phyloP scores from a whole-genome alignment of 1,140 invertebrate genomes.

The Paralvinella palmiformis region DNA sequence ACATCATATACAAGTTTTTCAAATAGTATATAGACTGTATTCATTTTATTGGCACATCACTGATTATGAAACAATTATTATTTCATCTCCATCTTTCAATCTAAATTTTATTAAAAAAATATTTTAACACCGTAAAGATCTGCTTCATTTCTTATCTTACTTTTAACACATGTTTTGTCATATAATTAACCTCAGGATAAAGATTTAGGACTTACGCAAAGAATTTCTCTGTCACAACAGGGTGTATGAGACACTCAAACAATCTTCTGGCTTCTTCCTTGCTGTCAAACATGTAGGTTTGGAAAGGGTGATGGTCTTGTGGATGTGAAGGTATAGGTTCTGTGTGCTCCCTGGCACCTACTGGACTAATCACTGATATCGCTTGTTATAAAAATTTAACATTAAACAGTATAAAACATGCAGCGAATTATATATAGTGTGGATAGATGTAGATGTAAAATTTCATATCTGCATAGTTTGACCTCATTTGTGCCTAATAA shows the following conservation, averaged over 20 bases:
- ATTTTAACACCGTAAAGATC: too few species aligned
- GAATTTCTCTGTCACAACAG: slow-evolving; percentile 60
- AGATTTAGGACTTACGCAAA: slow-evolving; percentile 56
- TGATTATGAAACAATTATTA: too few species aligned
- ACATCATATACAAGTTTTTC: too few species aligned
- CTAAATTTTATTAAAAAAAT: too few species aligned
- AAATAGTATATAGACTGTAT: too few species aligned
- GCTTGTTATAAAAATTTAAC: neutral
- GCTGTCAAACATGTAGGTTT: slow-evolving; percentile 29
- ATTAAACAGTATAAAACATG: neutral
- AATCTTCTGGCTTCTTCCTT: slow-evolving; percentile 54
- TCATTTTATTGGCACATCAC: too few species aligned
- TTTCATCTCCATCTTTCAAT: too few species aligned
- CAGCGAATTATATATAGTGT: neutral
- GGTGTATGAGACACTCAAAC: slow-evolving; percentile 67
- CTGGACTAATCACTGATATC: neutral
- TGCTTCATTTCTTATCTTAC: too few species aligned
- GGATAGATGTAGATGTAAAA: neutral
- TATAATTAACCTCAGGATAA: too few species aligned
- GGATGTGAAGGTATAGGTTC: neutral
- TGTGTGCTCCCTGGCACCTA: neutral
- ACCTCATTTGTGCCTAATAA: neutral
- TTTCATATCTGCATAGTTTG: neutral
- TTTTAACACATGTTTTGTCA: too few species aligned
- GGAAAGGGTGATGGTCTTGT: neutral